Percentiles rank a stretch among this genome's conserved stretches.
Evolutionary conservation across 2,113 vertebrate species (phyloP).

Genomic region (Mugil cephalus): DNA sequence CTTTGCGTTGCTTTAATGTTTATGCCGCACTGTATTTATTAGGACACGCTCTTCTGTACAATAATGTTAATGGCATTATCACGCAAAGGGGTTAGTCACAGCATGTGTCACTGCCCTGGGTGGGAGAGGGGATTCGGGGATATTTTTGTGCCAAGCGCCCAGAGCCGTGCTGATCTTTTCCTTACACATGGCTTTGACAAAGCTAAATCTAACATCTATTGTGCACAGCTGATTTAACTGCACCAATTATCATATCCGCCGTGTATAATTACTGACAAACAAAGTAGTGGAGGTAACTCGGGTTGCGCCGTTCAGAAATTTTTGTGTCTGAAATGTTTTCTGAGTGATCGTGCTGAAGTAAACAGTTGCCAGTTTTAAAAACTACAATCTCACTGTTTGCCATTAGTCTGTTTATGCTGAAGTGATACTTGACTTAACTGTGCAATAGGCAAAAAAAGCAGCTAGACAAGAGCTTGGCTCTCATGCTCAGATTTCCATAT

Average conservation of each 20-base stretch:
- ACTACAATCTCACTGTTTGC: conserved; percentile 64
- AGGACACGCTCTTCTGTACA: conserved; percentile 56
- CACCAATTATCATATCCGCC: conserved; percentile 35
- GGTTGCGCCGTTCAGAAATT: conserved; percentile 35
- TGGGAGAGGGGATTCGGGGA: conserved; percentile 66
- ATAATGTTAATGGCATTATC: conserved; percentile 60
- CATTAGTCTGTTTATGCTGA: conserved; percentile 78
- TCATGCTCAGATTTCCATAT: conserved; percentile 85
- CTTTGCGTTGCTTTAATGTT: conserved; percentile 36
- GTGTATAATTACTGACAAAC: conserved; percentile 31
- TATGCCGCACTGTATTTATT: conserved; percentile 51
- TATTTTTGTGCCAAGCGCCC: conserved; percentile 72
- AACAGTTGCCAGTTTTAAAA: conserved; percentile 57
- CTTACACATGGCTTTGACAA: conserved; percentile 44
- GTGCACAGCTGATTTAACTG: conserved; percentile 42
- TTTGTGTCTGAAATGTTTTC: conserved; percentile 40
- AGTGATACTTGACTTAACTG: conserved; percentile 80
- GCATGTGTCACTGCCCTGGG: conserved; percentile 69
- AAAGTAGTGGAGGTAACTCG: conserved; percentile 16
- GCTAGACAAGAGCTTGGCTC: conserved; percentile 76
- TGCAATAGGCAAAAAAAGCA: conserved; percentile 77
- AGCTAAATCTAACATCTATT: conserved; percentile 58
- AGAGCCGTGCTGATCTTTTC: conserved; percentile 57
- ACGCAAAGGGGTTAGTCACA: conserved; percentile 71
- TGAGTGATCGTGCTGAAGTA: conserved; percentile 32